Evolutionary conservation across 1,140 invertebrate species (phyloP).

Genomic region (Drosophila tristis): DNA sequence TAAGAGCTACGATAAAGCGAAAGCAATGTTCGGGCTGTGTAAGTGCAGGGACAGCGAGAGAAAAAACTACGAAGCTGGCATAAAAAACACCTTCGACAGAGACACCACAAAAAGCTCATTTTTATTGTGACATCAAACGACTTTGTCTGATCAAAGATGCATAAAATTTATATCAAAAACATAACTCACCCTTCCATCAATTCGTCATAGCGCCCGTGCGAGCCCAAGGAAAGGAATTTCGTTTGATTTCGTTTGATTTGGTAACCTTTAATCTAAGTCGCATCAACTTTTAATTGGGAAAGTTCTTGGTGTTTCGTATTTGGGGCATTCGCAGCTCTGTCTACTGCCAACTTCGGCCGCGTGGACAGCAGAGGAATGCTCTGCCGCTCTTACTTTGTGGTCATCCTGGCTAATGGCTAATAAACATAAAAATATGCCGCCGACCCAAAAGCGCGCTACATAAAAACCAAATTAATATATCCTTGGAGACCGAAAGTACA

Average conservation of each 20-base stretch:
- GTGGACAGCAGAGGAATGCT: not conserved
- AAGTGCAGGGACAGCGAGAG: no score
- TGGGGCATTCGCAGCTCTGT: not conserved
- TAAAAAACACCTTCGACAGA: no score
- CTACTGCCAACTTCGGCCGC: conserved; percentile 7
- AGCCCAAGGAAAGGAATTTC: no score
- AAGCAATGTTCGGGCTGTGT: no score
- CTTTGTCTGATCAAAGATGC: no score
- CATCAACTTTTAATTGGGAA: conserved; percentile 75
- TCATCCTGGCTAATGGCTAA: conserved; percentile 67
- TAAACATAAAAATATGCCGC: conserved; percentile 70
- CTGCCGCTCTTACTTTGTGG: conserved; percentile 32
- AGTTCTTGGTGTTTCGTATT: conserved; percentile 25
- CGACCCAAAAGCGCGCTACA: conserved; percentile 60
- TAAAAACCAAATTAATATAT: conserved; percentile 81
- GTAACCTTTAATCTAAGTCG: conserved; percentile 54
- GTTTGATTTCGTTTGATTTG: conserved; percentile 40
- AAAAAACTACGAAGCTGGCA: no score
- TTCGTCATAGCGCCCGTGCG: no score
- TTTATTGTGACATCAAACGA: no score
- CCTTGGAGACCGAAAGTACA: conserved; percentile 73
- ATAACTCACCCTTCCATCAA: not conserved
- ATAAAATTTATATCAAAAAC: no score
- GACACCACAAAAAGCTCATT: no score
- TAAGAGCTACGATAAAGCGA: no score